Conservation (phyloP, 2,113 vertebrate species). For the Prietella phreatophila region DNA sequence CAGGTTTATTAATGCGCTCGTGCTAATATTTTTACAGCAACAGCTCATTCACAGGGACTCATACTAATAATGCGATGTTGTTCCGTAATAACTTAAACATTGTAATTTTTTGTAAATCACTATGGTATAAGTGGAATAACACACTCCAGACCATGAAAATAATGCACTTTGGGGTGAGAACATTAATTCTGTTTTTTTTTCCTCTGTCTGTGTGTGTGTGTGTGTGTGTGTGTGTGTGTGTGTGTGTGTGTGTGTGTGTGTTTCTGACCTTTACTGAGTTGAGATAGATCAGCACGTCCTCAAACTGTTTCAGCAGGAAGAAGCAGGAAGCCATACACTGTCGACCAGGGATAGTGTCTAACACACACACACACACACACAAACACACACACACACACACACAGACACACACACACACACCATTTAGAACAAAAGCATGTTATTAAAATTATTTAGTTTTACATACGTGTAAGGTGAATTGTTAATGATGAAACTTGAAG, state of each 20-base stretch:
- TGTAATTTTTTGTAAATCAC: too few species aligned
- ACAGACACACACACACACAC: conserved; percentile 48
- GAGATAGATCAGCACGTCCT: conserved; percentile 94
- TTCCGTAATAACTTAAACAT: too few species aligned
- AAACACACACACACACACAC: too few species aligned
- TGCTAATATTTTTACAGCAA: too few species aligned
- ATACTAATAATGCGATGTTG: too few species aligned
- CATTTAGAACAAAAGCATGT: not conserved
- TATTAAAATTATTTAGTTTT: not conserved
- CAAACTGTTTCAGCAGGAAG: conserved; percentile 92
- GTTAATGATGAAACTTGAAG: conserved; percentile 26
- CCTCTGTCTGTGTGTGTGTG: not conserved
- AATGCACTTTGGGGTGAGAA: not conserved
- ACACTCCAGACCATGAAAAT: too few species aligned
- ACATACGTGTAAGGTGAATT: not conserved
- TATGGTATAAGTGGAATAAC: too few species aligned
- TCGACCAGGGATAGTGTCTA: conserved; percentile 95
- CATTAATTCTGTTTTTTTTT: not conserved
- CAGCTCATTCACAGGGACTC: too few species aligned
- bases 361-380: conserved; percentile 54
- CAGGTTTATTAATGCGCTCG: too few species aligned
- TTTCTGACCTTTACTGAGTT: conserved; percentile 93
- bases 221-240: not conserved
- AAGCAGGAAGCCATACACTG: conserved; percentile 98
- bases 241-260: conserved; percentile 3